A percentile compares a stretch with the other conserved stretches of the same genome.
phyloP scores from a whole-genome alignment of 35 echinoderm and acorn worm genomes.

The Hemicentrotus pulcherrimus region DNA sequence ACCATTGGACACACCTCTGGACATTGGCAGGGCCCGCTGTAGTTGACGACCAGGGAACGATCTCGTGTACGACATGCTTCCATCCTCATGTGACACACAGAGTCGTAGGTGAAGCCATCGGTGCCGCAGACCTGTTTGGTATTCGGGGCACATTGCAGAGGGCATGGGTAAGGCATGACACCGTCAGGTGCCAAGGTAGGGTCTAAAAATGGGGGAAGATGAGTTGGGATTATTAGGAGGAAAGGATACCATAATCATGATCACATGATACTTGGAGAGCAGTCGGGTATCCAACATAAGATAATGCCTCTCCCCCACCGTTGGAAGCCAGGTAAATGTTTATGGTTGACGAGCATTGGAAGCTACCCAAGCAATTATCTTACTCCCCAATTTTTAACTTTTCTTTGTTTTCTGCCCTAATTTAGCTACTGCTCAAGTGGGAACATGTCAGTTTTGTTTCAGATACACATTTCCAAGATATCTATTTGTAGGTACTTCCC shows the following conservation, averaged over 20 bases:
- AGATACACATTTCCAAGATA: no score
- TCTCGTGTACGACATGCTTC: conserved; percentile 34
- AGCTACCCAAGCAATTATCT: no score
- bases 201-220: background rate
- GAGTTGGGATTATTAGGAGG: background rate
- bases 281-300: no score
- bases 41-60: conserved; percentile 42
- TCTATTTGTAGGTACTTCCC: no score
- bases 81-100: background rate
- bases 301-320: no score
- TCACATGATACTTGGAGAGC: no score
- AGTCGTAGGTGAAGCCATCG: conserved; percentile 30
- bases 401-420: no score
- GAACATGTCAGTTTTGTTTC: no score
- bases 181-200: background rate
- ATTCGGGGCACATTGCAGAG: background rate
- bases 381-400: no score
- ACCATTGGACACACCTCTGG: conserved; percentile 21
- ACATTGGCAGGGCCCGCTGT: conserved; percentile 10
- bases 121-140: conserved; percentile 17
- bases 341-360: no score
- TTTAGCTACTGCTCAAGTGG: no score
- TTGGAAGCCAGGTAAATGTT: no score
- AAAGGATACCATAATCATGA: background rate
- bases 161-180: conserved; percentile 32